Base-by-base conservation (phyloP, 1,140 invertebrate genomes). In the Mamestra configurata region DNA sequence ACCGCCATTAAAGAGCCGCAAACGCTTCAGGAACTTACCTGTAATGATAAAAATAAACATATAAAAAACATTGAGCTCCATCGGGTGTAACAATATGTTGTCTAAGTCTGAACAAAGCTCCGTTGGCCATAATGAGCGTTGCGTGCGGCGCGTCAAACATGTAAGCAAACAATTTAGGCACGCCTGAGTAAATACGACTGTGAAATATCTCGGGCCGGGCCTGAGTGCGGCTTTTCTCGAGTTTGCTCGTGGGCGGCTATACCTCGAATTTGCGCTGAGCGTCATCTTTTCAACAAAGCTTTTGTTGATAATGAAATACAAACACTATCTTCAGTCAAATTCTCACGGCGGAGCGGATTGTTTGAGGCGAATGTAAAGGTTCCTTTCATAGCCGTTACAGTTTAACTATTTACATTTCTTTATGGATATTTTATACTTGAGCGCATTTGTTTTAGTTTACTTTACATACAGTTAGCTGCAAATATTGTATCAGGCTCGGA, bases 141-240 rank as follows among this genome's bases (percentile, higher is more conserved):
- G 92, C 93, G 92, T 95, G 92, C 88, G 89, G 89, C 90, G 91
- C 90, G 92, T 95, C 93, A 93, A 94, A 95, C 92, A 92, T 95
- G 91, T 95, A 93, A 93, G 92, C 90, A 95, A 95, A 95, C 93
- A 94, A 94, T 93, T 95, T 94, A 90, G 91, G 90, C 88, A 94
- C 93, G 93, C 90, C 93, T 95, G 93, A 94, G 89, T 93, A 95
- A 95, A 95, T 94, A 95, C 91, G 86, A 93, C 87, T 89, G 89
- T 84, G 92, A 93, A 93, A 95, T 95, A 95, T 93, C 92, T 93
- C 82, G 88, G 87, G 88, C 87, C 85, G 87, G 86, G 86, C 57
- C 87, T 83, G 83, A 88, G 87, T 91, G 89, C 87, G 90, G 91
- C 91, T 91, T 87, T 86, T 90, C 77, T 84, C 82, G 80, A 77